Evolutionary conservation across 2,797 vertebrate genomes (phyloP), one percentile per base, ranked within the genome.

Genomic region (Menidia menidia): DNA sequence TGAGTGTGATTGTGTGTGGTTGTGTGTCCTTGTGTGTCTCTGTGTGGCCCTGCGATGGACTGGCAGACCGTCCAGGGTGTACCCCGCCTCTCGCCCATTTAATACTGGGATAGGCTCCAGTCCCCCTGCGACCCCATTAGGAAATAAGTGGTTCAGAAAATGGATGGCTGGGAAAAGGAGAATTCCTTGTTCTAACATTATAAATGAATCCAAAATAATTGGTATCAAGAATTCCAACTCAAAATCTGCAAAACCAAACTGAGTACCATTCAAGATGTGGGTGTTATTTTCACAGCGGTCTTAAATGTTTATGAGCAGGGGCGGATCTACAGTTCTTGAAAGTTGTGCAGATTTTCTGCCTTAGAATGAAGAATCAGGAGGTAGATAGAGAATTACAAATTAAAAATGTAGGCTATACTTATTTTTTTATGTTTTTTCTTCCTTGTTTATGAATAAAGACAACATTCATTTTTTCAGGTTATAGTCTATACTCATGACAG

Each of bases 301-400:
- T 82, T 86, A 74, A 78, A 84, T 91, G 83, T 88, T 83, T 68
- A 86, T 79, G 52, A 72, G 59, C 1, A 45, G 15, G 59, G 66
- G 33, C 2, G 10, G 71, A 61, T 33, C 59, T 44, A 19, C 33
- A 58, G 73, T 76, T 78, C 63, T 56, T 66, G 45, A 62, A 59
- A 56, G 50, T 64, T 64, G 52, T 41, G 6, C 69, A 60, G 31
- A 57, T 82, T 53, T 31, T 64, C 57, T 65, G 50, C 71, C 25
- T 60, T 47, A 31, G 16, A 44, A 71, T 72, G 10, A 33, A 71
- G 51, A 73, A 60, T 42, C 32, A 62, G 25, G 55, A 72, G 59
- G 53, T 15, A 61, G 18, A 53, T 13, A 14, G 8, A 31, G 6
- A 32, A 31, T 39, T 25, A 25, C 1, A 39, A 6, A 15, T 3